phyloP scores from a whole-genome alignment of 2,797 vertebrate species.

The Leuciscus waleckii region DNA sequence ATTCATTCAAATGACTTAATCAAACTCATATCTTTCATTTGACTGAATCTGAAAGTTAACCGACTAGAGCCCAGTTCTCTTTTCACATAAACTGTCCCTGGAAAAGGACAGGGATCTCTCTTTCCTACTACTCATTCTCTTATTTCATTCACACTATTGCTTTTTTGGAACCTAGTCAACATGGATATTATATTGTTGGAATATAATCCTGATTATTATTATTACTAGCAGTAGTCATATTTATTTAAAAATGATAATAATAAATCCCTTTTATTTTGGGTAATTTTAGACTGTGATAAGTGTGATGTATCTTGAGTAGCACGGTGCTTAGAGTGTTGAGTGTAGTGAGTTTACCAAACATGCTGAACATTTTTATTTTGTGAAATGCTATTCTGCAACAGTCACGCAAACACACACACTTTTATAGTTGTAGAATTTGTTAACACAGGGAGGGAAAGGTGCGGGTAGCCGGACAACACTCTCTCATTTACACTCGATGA shows the following conservation, averaged over 20 bases:
- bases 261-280: background rate
- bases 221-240: background rate
- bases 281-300: background rate
- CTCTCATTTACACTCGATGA: slow-evolving; percentile 28
- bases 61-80: background rate
- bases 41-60: background rate
- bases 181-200: background rate
- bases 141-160: background rate
- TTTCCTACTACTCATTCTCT: background rate
- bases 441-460: slow-evolving; percentile 10
- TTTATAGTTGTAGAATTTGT: slow-evolving; percentile 5
- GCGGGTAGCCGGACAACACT: background rate
- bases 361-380: background rate
- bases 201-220: background rate
- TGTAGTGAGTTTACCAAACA: background rate
- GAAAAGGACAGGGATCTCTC: background rate
- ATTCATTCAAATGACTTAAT: background rate
- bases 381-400: background rate
- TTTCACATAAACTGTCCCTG: background rate
- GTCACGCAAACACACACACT: background rate
- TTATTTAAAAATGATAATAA: background rate
- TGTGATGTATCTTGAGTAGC: background rate
- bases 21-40: background rate
- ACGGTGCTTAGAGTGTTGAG: background rate
- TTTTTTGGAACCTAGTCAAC: background rate